These are phyloP conservation scores for Belonocnema kinseyi DNA, from an alignment of 1,140 invertebrate genomes.

Conservation along the genomic window DNA sequence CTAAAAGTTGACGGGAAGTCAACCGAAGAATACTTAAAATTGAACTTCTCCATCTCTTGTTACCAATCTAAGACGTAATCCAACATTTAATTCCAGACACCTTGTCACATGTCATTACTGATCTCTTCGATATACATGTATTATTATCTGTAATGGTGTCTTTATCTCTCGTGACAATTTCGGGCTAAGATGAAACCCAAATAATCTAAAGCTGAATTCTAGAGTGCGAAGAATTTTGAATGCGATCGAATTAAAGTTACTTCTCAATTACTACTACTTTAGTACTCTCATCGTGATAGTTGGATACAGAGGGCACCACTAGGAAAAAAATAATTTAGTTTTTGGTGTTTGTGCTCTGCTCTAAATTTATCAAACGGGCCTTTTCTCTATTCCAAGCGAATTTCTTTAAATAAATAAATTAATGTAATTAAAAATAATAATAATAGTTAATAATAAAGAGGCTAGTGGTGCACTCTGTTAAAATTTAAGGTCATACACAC, in stretches of 20 bases:
- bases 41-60: constrained; percentile 22
- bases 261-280: constrained; percentile 50
- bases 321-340: constrained; percentile 37
- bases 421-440: too few species aligned
- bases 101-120: constrained; percentile 21
- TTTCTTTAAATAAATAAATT: not conserved
- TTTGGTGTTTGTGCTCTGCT: constrained; percentile 25
- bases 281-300: constrained; percentile 41
- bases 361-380: not conserved
- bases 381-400: constrained; percentile 5
- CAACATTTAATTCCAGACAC: constrained; percentile 21
- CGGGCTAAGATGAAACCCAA: constrained; percentile 23
- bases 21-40: constrained; percentile 6
- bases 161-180: constrained; percentile 27
- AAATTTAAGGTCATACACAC: constrained; percentile 43
- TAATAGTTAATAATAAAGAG: constrained; percentile 37
- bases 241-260: constrained; percentile 55
- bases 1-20: not conserved
- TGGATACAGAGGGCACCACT: constrained; percentile 42
- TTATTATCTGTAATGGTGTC: constrained; percentile 12
- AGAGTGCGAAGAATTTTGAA: constrained; percentile 51
- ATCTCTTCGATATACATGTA: constrained; percentile 27
- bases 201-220: constrained; percentile 24
- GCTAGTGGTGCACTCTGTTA: constrained; percentile 47
- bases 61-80: constrained; percentile 26